Percentiles rank a stretch among this genome's conserved stretches.
These are phyloP conservation scores for Misgurnus anguillicaudatus DNA, from an alignment of 2,113 vertebrate species.

Conservation along the genomic window DNA sequence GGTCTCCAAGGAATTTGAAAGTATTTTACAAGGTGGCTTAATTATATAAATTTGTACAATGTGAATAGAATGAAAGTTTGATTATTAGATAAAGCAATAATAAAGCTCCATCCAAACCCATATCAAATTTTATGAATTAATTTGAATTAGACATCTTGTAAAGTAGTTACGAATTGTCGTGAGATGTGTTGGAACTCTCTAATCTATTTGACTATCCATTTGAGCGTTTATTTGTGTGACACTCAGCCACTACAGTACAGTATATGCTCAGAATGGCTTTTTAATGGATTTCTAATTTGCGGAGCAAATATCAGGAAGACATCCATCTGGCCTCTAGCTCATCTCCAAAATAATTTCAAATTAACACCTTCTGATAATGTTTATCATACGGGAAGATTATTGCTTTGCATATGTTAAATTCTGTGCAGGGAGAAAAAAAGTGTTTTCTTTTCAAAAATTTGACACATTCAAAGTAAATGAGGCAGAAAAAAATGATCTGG, in stretches of 20 bases:
- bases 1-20: too few species aligned
- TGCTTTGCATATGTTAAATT: background rate
- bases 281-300: slow-evolving; percentile 33
- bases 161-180: too few species aligned
- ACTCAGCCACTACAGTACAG: background rate
- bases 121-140: too few species aligned
- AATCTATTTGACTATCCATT: slow-evolving; percentile 1
- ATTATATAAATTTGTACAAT: too few species aligned
- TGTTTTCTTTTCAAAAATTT: background rate
- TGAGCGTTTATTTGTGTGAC: background rate
- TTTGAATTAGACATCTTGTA: too few species aligned
- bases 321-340: slow-evolving; percentile 14
- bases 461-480: background rate
- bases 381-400: background rate
- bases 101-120: too few species aligned
- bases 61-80: too few species aligned
- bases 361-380: background rate
- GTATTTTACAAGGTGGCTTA: too few species aligned
- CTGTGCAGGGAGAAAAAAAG: background rate
- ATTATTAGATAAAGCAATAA: too few species aligned
- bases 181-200: background rate
- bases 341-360: background rate
- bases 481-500: background rate
- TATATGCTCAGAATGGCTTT: slow-evolving; percentile 15
- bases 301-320: slow-evolving; percentile 26